Percentiles rank a stretch among this genome's conserved stretches.
These are phyloP conservation scores for Myanophis thanlyinensis DNA, from an alignment of 2,113 vertebrate species.

Conservation along the genomic window DNA sequence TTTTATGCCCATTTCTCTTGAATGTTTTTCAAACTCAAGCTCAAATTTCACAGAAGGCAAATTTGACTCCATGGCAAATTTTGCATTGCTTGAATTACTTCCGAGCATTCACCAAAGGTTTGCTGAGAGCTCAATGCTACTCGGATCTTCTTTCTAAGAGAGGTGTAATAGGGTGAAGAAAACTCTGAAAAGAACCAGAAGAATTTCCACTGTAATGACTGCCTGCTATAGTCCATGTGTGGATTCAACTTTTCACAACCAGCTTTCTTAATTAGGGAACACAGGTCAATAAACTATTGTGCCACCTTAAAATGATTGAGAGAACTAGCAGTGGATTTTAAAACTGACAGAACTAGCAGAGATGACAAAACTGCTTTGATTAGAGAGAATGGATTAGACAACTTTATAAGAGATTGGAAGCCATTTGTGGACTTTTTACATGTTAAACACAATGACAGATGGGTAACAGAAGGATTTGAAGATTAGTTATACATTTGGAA, in stretches of 20 bases:
- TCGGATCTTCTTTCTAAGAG: neutral
- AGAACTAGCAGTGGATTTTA: slow-evolving; percentile 7
- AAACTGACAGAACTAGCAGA: too few relatives aligned
- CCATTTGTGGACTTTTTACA: too few relatives aligned
- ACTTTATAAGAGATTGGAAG: too few relatives aligned
- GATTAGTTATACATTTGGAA: too few relatives aligned
- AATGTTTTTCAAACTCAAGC: neutral
- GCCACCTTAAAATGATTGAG: slow-evolving; percentile 45
- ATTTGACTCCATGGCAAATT: neutral
- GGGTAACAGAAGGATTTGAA: too few relatives aligned
- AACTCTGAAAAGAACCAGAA: neutral
- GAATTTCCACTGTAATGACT: neutral
- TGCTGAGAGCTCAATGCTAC: neutral
- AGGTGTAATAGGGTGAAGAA: neutral
- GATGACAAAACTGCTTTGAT: too few relatives aligned
- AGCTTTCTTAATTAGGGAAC: slow-evolving; percentile 45
- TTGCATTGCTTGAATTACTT: neutral
- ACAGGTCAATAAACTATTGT: slow-evolving; percentile 35
- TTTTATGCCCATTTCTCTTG: neutral
- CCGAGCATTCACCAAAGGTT: neutral
- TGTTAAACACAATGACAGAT: too few relatives aligned
- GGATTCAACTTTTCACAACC: neutral
- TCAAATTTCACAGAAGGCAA: neutral
- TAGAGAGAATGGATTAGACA: too few relatives aligned
- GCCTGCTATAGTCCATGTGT: neutral